These are phyloP conservation scores for Ooceraea biroi DNA, from an alignment of 1,140 invertebrate genomes.

Conservation along the genomic window DNA sequence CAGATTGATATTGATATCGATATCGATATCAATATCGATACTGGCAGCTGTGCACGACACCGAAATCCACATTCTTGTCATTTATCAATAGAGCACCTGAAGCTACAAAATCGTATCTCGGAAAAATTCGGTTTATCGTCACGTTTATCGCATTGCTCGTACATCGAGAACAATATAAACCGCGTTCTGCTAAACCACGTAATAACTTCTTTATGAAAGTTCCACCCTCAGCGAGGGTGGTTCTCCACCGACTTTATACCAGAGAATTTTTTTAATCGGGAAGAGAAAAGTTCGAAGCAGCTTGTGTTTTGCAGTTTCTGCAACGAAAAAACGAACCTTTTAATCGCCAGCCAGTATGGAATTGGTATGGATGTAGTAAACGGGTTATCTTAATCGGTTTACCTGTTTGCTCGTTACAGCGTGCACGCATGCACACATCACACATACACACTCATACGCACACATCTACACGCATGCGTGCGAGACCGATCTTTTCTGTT, in stretches of 20 bases:
- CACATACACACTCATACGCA: background rate
- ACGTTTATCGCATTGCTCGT: background rate
- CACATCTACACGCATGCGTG: background rate
- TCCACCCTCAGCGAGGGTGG: background rate
- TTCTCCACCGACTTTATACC: too few species aligned
- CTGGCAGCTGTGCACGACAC: constrained; percentile 17
- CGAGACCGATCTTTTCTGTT: constrained; percentile 35
- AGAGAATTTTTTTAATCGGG: background rate
- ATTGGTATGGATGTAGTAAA: constrained; percentile 27
- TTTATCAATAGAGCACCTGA: constrained; percentile 25
- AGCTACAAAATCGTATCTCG: background rate
- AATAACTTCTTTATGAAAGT: background rate
- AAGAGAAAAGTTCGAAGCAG: background rate
- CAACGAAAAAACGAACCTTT: constrained; percentile 13
- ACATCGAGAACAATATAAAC: background rate
- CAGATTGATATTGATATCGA: constrained; percentile 25
- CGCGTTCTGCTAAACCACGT: background rate
- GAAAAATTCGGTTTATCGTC: constrained; percentile 2
- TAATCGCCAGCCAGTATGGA: constrained; percentile 10
- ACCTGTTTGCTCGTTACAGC: constrained; percentile 39
- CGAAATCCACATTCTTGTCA: constrained; percentile 15
- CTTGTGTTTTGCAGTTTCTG: constrained; percentile 1
- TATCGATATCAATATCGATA: constrained; percentile 24
- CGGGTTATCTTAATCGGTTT: constrained; percentile 40
- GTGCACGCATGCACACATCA: background rate